phyloP scores from a whole-genome alignment of 2,797 vertebrate genomes.

The Enteromius treurensis region DNA sequence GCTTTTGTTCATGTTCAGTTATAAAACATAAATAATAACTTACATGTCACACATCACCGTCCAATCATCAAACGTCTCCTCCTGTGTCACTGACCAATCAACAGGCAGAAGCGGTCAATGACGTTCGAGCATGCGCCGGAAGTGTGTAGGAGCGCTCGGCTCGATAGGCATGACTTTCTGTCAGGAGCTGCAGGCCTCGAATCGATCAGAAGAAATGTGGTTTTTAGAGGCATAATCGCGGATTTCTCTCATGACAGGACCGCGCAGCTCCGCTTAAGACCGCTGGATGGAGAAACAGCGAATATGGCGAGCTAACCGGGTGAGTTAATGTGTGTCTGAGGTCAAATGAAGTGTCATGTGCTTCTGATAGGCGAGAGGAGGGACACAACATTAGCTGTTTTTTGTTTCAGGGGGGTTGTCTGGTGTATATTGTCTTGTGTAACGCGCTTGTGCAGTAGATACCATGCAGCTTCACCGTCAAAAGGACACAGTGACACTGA shows the following conservation, averaged over 20 bases:
- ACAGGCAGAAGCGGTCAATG: not conserved
- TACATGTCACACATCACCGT: not conserved
- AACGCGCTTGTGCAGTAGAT: constrained; percentile 19
- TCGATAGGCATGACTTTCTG: constrained; percentile 22
- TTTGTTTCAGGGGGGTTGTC: not conserved
- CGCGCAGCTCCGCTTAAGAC: not conserved
- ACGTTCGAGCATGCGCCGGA: constrained; percentile 53
- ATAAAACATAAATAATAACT: not conserved
- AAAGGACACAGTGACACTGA: constrained; percentile 16
- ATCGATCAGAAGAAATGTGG: not conserved
- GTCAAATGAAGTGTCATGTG: constrained; percentile 41
- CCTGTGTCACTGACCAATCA: not conserved
- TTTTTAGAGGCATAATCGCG: not conserved
- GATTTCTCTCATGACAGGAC: not conserved
- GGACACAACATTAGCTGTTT: not conserved
- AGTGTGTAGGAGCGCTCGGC: not conserved
- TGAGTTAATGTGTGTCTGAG: constrained; percentile 40
- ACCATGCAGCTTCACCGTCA: not conserved
- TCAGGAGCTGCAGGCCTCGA: not conserved
- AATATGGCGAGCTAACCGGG: constrained; percentile 39
- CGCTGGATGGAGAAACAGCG: constrained; percentile 8
- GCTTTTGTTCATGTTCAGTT: not conserved
- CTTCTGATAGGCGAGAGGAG: not conserved
- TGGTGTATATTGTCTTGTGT: not conserved
- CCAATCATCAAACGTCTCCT: constrained; percentile 6